A percentile compares a stretch with the other conserved stretches of the same genome.
These are phyloP conservation scores for Anabacerthia variegaticeps DNA, from an alignment of 2,797 vertebrate species.

Conservation along the genomic window DNA sequence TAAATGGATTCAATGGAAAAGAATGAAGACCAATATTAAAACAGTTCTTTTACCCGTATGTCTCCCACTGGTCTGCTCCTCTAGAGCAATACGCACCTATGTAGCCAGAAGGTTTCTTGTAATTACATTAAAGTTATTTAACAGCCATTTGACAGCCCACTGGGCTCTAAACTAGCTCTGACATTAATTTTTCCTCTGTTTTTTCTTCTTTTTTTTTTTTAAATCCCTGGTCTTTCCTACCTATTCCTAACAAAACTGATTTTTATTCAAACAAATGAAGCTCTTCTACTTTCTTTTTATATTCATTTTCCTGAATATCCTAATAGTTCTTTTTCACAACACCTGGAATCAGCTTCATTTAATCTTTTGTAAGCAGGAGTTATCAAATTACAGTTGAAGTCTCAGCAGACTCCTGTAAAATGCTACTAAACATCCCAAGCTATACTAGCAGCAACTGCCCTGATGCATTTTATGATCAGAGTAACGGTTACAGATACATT, in stretches of 20 bases:
- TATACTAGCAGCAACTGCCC: not conserved
- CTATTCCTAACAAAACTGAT: not conserved
- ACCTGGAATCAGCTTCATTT: not conserved
- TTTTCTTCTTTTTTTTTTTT: not conserved
- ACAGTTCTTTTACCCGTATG: not conserved
- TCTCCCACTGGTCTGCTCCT: not conserved
- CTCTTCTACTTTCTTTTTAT: not conserved
- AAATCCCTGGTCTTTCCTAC: not conserved
- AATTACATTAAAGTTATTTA: not conserved
- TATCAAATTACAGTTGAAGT: not conserved
- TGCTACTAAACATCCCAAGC: not conserved
- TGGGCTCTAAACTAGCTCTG: not conserved
- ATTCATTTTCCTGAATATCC: not conserved
- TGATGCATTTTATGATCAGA: not conserved
- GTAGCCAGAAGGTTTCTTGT: not conserved
- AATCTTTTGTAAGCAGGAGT: not conserved
- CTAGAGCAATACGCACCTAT: not conserved
- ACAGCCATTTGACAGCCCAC: not conserved
- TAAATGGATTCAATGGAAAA: not conserved
- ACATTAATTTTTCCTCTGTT: not conserved
- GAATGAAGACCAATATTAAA: not conserved
- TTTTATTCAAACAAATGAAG: not conserved
- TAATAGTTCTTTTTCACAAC: not conserved
- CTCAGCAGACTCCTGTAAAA: constrained; percentile 1
- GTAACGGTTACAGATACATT: not conserved